Evolutionary conservation across 2,888 invertebrate genomes (phyloP), one percentile per base, ranked within the genome.

Genomic region (Agapetus fuscipes): DNA sequence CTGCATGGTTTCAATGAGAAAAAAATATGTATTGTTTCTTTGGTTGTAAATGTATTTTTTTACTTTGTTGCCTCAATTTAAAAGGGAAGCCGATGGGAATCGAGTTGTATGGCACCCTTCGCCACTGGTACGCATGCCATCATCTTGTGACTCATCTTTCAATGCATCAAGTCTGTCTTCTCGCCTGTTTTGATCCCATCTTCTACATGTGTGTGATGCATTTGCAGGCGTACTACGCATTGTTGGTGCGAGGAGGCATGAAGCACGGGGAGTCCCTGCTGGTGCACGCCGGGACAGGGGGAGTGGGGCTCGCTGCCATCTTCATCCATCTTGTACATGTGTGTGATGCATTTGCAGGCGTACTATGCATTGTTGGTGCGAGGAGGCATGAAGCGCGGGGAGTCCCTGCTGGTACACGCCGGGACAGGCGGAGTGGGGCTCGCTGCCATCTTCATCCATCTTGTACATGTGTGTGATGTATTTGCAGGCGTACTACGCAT

Each of bases 221-320:
- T n/a, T 58, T 59, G 38, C 53, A 70, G 69, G 79, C 80, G 54
- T 83, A 90, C 66, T 97, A 96, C 63, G 94, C 96, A 29, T 71
- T 98, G 46, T 61, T 80, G 25, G 81, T 94, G 31, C 77, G 97
- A 51, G 97, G 96, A 26, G 76, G 80, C 55, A 76, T 95, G 73
- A 76, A 76, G 54, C 72, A 74, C 48, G 90, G 93, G 6, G 90
- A 95, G 54, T 71, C 77, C 30, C 80, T 96, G 40, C 74, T 96
- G n/a, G 81, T 96, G 51, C 95, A 96, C 61, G 93, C 95, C 37
- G 95, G 95, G 48, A 83, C 88, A 48, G 96, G 96, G 41, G 95
- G 95, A 54, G 95, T 96, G 25, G 97, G 97, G 5, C 94, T 95
- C 70, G 96, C 97, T 2, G 94, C 96, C 47, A 94, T 98, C 54